These are phyloP conservation scores for Fopius arisanus DNA, from an alignment of 1,140 invertebrate genomes.

Conservation along the genomic window DNA sequence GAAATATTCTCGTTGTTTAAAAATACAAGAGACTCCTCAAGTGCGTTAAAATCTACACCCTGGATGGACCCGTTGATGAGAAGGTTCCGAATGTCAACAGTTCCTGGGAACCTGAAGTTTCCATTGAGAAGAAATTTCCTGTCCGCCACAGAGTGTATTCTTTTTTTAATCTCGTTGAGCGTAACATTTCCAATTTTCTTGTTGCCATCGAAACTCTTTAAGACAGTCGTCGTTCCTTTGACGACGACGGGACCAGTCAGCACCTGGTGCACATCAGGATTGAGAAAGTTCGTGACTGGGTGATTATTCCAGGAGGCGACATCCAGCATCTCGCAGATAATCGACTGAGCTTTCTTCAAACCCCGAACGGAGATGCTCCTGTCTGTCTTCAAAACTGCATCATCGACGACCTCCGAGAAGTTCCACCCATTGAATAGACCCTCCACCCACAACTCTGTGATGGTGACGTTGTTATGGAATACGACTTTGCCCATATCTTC, in stretches of 20 bases:
- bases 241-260: conserved; percentile 43
- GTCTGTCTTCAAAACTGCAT: conserved; percentile 44
- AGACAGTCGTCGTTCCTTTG: conserved; percentile 39
- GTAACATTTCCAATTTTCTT: conserved; percentile 42
- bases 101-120: conserved; percentile 33
- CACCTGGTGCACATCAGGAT: conserved; percentile 39
- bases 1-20: conserved; percentile 28
- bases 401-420: conserved; percentile 38
- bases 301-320: conserved; percentile 39
- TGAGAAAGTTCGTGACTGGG: conserved; percentile 37
- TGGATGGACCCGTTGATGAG: conserved; percentile 37
- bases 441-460: conserved; percentile 42
- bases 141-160: conserved; percentile 26
- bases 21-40: conserved; percentile 36
- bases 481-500: conserved; percentile 35
- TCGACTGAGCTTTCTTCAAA: conserved; percentile 36
- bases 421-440: conserved; percentile 45
- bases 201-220: conserved; percentile 34
- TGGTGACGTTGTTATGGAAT: conserved; percentile 34
- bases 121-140: conserved; percentile 36
- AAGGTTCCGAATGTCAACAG: conserved; percentile 37
- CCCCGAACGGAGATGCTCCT: conserved; percentile 33
- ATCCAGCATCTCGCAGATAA: conserved; percentile 36
- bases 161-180: conserved; percentile 32
- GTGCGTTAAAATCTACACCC: conserved; percentile 28